These are phyloP conservation scores for Drosophila seclusa DNA, from an alignment of 2,888 invertebrate genomes.

Conservation along the genomic window DNA sequence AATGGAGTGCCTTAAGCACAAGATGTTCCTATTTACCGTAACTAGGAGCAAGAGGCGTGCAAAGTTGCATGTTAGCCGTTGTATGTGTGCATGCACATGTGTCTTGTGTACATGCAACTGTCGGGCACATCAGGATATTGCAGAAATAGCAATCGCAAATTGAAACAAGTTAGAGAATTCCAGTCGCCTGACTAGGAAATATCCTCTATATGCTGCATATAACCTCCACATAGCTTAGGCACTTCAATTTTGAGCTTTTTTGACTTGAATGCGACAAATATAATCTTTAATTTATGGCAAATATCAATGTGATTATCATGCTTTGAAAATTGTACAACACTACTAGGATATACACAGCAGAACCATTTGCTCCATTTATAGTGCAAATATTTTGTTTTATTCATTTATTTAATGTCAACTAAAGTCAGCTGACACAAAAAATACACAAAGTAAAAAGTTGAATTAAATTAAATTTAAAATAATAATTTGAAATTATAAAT, in stretches of 20 bases:
- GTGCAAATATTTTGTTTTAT: not conserved
- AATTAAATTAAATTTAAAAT: too few species aligned
- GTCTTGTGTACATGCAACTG: not conserved
- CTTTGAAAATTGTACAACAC: not conserved
- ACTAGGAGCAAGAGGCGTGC: slow-evolving; percentile 27
- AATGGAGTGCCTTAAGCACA: slow-evolving; percentile 21
- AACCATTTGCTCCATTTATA: not conserved
- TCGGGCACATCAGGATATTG: not conserved
- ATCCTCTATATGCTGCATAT: not conserved
- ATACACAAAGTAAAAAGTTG: too few species aligned
- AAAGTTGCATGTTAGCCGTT: slow-evolving; percentile 56
- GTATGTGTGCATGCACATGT: not conserved
- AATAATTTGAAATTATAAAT: too few species aligned
- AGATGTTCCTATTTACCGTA: slow-evolving; percentile 37
- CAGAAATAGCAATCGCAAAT: slow-evolving; percentile 67
- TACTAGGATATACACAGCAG: not conserved
- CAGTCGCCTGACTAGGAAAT: not conserved
- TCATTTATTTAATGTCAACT: too few species aligned
- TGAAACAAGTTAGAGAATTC: slow-evolving; percentile 52
- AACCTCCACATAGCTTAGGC: not conserved
- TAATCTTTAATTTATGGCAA: not conserved
- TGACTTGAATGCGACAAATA: not conserved
- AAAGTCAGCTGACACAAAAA: too few species aligned
- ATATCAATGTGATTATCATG: not conserved
- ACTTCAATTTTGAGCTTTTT: not conserved